Evolutionary conservation across 2,888 invertebrate genomes (phyloP), one percentile per base, ranked within the genome.

Genomic region (Sarcophaga rosellei): DNA sequence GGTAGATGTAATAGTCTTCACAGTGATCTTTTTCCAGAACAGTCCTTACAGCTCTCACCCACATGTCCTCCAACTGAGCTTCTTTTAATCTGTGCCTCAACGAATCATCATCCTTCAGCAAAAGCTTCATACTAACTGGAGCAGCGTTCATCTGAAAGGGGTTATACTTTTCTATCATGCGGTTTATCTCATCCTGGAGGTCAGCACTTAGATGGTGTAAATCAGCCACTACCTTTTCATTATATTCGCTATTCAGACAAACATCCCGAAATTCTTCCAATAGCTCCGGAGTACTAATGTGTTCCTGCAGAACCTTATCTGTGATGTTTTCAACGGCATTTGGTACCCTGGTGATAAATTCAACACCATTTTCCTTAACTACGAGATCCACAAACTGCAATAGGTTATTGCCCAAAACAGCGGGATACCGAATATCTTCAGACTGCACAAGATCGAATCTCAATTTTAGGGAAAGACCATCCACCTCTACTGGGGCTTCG

Each of bases 81-180:
- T 77, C 65, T 57, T 21, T 83, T 11, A 84, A 44, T 3, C 76
- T 65, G 44, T 81, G 63, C 4, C 25, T 77, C 63, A 87, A 44
- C 0, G 78, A 74, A 57, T 72, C 68, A 11, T 86, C 84, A 23
- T 88, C 82, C 20, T 23, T 61, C 6, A 87, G 10, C 4, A 84
- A 25, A 5, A 87, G 53, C n/a, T 84, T 86, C 78, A 87, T 87
- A 44, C 79, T 80, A 0, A 87, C 78, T 0, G 81, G 85, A 11
- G 85, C 63, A 11, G 57, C 10, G 3, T 15, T 45, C 5, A 8
- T n/a, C 23, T 63, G 62, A 1, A 44, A 12, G 35, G 75, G 75
- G 25, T 66, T 53, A 25, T 66, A 66, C 6, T 53, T 15, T 8
- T n/a, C 12, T 23, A 72, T 25, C 15, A 72, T n/a, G 15, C 11